These are phyloP conservation scores for Dendrolimus pini DNA, from an alignment of 2,888 invertebrate species.

Conservation along the genomic window DNA sequence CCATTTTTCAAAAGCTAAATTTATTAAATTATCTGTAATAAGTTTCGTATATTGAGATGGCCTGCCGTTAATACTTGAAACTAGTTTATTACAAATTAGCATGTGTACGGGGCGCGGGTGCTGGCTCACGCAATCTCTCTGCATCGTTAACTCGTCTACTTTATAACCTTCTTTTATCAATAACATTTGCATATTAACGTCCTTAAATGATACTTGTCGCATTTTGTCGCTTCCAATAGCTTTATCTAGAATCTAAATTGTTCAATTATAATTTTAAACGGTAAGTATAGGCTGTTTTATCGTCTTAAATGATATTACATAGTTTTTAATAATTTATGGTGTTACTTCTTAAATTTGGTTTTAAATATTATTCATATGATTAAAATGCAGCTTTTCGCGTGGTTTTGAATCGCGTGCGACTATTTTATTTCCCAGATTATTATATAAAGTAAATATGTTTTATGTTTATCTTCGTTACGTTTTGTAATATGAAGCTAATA, in stretches of 20 bases:
- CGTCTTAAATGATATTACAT: constrained; percentile 4
- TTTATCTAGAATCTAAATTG: constrained; percentile 45
- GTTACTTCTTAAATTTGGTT: background rate
- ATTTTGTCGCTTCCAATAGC: constrained; percentile 48
- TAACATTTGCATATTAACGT: constrained; percentile 50
- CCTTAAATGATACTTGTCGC: constrained; percentile 37
- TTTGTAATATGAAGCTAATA: too few relatives aligned
- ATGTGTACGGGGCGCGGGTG: constrained; percentile 6
- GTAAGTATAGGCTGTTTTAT: constrained; percentile 19
- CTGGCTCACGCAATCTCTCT: constrained; percentile 18
- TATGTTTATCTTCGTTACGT: too few relatives aligned
- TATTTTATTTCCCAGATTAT: too few relatives aligned
- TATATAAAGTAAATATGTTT: too few relatives aligned
- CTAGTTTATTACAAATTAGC: constrained; percentile 19
- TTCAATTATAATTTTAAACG: constrained; percentile 29
- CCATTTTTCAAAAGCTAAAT: too few relatives aligned
- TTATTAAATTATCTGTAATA: too few relatives aligned
- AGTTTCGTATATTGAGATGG: too few relatives aligned
- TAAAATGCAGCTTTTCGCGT: too few relatives aligned
- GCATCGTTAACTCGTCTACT: constrained; percentile 43
- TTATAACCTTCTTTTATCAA: constrained; percentile 57
- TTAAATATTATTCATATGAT: too few relatives aligned
- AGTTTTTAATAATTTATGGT: constrained; percentile 11
- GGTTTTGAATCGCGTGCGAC: too few relatives aligned
- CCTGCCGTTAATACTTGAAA: constrained; percentile 10